A percentile compares a stretch with the other conserved stretches of the same genome.
Evolutionary conservation across 2,113 vertebrate genomes (phyloP).

Genomic region (Podiceps cristatus): DNA sequence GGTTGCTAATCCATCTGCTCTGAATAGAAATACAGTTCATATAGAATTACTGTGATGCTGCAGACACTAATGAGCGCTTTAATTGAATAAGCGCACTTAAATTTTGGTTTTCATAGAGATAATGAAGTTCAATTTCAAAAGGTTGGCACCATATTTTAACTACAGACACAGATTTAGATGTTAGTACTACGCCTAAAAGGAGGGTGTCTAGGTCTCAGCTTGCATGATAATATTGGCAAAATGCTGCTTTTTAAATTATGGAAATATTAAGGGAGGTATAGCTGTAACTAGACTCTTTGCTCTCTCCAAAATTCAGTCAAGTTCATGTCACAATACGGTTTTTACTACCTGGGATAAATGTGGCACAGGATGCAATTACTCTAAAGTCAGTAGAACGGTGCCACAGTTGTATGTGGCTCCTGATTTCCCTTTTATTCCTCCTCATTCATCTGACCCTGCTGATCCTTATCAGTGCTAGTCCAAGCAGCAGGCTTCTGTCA

Average conservation of each 20-base stretch:
- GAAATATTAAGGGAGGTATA: background rate
- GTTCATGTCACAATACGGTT: background rate
- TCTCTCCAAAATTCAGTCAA: background rate
- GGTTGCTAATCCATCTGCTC: background rate
- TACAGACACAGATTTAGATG: background rate
- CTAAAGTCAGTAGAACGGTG: background rate
- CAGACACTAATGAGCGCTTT: background rate
- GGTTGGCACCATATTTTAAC: background rate
- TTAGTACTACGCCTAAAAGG: background rate
- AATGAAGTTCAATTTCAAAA: background rate
- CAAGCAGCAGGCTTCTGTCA: conserved; percentile 22
- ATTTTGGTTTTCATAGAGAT: background rate
- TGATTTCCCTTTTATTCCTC: background rate
- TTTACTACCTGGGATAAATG: background rate
- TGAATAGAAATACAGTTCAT: background rate
- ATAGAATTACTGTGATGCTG: background rate
- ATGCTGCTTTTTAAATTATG: background rate
- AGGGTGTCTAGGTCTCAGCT: background rate
- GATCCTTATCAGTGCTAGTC: background rate
- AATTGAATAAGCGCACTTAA: background rate
- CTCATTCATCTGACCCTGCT: background rate
- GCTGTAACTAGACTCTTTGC: background rate
- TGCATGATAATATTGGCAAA: background rate
- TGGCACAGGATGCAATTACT: background rate
- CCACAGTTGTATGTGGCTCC: background rate